A percentile compares a stretch with the other conserved stretches of the same genome.
Conservation (phyloP, 2,113 vertebrate species). For the Vicugna pacos region DNA sequence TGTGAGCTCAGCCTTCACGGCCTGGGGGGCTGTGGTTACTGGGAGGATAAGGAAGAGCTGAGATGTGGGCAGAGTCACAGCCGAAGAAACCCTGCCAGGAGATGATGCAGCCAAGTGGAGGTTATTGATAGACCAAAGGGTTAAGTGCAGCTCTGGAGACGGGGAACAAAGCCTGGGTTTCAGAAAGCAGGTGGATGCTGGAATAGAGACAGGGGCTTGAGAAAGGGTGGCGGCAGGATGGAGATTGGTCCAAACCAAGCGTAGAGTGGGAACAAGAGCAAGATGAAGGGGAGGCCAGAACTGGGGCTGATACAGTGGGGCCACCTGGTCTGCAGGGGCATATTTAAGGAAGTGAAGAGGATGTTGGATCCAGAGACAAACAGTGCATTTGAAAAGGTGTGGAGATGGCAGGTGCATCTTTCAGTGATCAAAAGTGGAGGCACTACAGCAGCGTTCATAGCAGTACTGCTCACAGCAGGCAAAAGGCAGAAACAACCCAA, state of each 20-base stretch:
- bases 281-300: background rate
- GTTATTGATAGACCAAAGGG: too few species aligned
- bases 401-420: background rate
- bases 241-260: background rate
- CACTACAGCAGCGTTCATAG: background rate
- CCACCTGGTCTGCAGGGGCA: background rate
- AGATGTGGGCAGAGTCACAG: background rate
- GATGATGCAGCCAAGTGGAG: too few species aligned
- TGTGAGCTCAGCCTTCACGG: background rate
- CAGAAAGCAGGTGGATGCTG: fast-evolving
- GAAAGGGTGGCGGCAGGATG: too few species aligned
- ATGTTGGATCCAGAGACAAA: background rate
- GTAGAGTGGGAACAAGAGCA: too few species aligned
- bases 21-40: background rate
- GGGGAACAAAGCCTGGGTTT: background rate
- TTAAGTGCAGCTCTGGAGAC: background rate
- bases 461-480: background rate
- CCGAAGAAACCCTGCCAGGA: background rate
- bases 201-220: background rate
- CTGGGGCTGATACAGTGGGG: too few species aligned
- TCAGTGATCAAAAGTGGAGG: background rate
- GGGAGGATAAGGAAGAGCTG: background rate
- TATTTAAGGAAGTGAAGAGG: background rate
- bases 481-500: background rate
- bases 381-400: background rate